A percentile compares a stretch with the other conserved stretches of the same genome.
These are phyloP conservation scores for Steinernema carpocapsae DNA, from an alignment of 2,888 invertebrate species.

Conservation along the genomic window DNA sequence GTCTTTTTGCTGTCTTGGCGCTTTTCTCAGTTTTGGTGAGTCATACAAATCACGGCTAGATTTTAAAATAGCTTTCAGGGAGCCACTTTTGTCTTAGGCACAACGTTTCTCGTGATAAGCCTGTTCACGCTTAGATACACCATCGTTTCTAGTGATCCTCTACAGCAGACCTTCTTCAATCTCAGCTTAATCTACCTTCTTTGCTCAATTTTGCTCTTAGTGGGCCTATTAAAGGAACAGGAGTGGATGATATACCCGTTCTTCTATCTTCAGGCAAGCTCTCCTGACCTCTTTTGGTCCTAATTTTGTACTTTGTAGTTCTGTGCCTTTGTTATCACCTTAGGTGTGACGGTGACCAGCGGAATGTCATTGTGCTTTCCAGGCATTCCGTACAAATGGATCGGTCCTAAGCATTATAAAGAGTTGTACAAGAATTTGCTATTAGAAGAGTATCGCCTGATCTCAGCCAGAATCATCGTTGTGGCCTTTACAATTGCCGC, in stretches of 20 bases:
- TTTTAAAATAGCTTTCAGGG: background rate
- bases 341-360: background rate
- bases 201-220: background rate
- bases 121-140: background rate
- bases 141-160: background rate
- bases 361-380: background rate
- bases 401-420: background rate
- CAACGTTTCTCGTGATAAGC: background rate
- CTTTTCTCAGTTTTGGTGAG: slow-evolving; percentile 3
- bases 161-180: background rate
- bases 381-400: background rate
- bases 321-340: background rate
- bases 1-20: background rate
- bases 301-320: background rate
- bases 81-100: background rate
- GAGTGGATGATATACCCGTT: background rate
- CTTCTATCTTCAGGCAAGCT: background rate
- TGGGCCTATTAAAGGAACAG: background rate
- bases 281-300: background rate
- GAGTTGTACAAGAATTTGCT: background rate
- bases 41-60: background rate
- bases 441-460: too few species aligned
- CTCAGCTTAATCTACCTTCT: background rate
- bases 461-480: too few species aligned
- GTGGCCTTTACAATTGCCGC: too few species aligned